These are phyloP conservation scores for Agrypnia vestita DNA, from an alignment of 1,140 invertebrate genomes.

Conservation along the genomic window DNA sequence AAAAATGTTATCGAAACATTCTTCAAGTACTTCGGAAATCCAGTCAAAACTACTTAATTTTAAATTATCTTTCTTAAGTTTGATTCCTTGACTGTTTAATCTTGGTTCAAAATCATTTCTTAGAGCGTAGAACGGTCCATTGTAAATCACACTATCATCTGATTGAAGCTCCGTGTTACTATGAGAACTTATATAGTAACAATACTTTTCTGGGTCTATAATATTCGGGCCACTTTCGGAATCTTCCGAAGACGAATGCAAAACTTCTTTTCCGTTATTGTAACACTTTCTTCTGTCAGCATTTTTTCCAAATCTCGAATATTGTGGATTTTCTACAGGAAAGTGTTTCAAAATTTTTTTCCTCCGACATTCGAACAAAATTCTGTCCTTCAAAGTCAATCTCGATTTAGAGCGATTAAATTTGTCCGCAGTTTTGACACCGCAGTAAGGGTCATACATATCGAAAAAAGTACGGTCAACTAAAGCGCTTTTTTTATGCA, in stretches of 20 bases:
- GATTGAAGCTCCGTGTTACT: conserved; percentile 20
- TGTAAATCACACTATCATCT: conserved; percentile 42
- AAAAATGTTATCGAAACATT: neutral
- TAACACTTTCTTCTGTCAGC: neutral
- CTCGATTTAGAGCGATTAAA: too few species aligned
- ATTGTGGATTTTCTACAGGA: neutral
- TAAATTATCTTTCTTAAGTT: neutral
- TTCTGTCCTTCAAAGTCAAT: too few species aligned
- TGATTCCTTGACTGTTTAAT: neutral
- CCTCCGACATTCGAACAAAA: neutral
- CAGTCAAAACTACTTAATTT: too few species aligned
- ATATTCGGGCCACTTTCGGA: neutral
- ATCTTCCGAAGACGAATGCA: conserved; percentile 21
- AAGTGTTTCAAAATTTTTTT: conserved; percentile 12
- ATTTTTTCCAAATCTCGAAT: neutral
- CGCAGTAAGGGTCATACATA: neutral
- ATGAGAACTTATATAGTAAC: conserved; percentile 29
- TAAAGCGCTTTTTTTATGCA: neutral
- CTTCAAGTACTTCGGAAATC: neutral
- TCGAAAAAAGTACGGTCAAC: neutral
- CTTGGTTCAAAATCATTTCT: conserved; percentile 33
- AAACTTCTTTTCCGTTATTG: neutral
- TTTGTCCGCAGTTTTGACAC: neutral
- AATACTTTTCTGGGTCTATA: conserved; percentile 15
- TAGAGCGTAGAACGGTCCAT: conserved; percentile 41